Percentiles rank a stretch among this genome's conserved stretches.
These are phyloP conservation scores for Agrochola lota DNA, from an alignment of 2,888 invertebrate genomes.

Conservation along the genomic window DNA sequence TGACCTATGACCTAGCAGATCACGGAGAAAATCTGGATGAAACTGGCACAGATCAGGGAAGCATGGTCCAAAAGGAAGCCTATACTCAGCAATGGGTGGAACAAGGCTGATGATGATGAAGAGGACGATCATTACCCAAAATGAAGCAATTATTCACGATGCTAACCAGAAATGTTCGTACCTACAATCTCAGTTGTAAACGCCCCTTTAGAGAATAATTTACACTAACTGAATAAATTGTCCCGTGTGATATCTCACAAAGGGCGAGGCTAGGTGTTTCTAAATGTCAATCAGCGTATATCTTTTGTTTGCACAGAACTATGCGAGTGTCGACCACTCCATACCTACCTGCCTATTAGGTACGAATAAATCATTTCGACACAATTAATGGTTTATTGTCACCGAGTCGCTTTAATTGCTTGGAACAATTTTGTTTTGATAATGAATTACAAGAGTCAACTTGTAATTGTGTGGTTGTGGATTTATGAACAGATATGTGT, in stretches of 20 bases:
- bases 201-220: slow-evolving; percentile 52
- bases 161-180: neutral
- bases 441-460: slow-evolving; percentile 67
- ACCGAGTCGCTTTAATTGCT: slow-evolving; percentile 81
- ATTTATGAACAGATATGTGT: slow-evolving; percentile 61
- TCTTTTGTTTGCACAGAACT: slow-evolving; percentile 63
- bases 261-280: slow-evolving; percentile 65
- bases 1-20: too few species aligned
- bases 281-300: slow-evolving; percentile 70
- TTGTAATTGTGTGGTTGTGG: slow-evolving; percentile 57
- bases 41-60: too few species aligned
- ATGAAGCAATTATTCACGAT: neutral
- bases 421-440: slow-evolving; percentile 72
- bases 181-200: slow-evolving; percentile 34
- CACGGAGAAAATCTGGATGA: too few species aligned
- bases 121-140: neutral
- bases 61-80: too few species aligned
- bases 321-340: slow-evolving; percentile 50
- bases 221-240: slow-evolving; percentile 64
- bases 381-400: slow-evolving; percentile 84
- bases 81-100: too few species aligned
- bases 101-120: too few species aligned
- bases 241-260: slow-evolving; percentile 63
- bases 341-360: slow-evolving; percentile 55
- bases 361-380: slow-evolving; percentile 80